Base-by-base conservation (phyloP, 2,888 invertebrate genomes). In the Agrotis ipsilon region DNA sequence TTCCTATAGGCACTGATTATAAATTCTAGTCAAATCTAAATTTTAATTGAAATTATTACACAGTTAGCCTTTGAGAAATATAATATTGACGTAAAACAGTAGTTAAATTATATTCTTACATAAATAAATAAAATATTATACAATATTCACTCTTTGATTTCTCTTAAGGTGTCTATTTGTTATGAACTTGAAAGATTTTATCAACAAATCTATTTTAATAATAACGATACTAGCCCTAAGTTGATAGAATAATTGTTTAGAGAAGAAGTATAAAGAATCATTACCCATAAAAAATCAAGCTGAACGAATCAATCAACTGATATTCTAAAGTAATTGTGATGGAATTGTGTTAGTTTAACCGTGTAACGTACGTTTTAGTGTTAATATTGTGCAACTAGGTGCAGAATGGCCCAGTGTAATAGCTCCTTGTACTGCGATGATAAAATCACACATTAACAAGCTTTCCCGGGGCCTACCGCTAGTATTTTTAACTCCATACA, bases 271-370 rank as follows among this genome's bases (percentile, higher is more conserved):
- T 84, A 77, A 84, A 77, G 60, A 82, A 77, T 86, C 85, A 86
- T 86, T 86, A 88, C 86, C 87, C 81, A 69, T 76, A 72, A 69
- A 87, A 84, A 89, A 77, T 87, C 74, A 90, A 91, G 81, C 89
- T 90, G 91, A 94, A 92, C 93, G 94, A 96, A 94, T 92, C 91
- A 93, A 91, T 91, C 89, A 96, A 96, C 96, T 93, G 94, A 96
- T 96, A 96, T 96, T 96, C 96, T 96, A 96, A 96, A 96, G 88
- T 91, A 89, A 96, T 94, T 96, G 96, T 96, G 96, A 96, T 96
- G 95, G 94, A 94, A 94, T 94, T 95, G 94, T 93, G 93, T 95
- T 95, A 95, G 94, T 90, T 89, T 89, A 91, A 94, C 89, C 87
- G 80, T 89, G 87, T 91, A 91, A 89, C 86, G 86, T 89, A 87